Conservation (phyloP, 2,797 vertebrate species). For the Sphaeramia orbicularis region DNA sequence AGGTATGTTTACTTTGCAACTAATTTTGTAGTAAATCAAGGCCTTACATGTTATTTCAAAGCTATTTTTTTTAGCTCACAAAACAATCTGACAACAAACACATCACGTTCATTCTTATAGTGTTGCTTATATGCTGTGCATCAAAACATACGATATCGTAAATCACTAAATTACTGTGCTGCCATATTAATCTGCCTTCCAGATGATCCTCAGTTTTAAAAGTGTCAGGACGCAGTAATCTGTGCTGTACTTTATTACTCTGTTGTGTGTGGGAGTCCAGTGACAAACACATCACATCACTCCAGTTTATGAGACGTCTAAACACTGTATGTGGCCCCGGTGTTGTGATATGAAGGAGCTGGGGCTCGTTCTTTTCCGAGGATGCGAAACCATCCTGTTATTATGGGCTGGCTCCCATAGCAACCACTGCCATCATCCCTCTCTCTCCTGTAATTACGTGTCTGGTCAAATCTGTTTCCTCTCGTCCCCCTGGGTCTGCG, state of each 20-base stretch:
- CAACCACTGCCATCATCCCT: constrained; percentile 63
- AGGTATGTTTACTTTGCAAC: too few species aligned
- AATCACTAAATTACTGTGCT: background rate
- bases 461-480: constrained; percentile 76
- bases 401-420: constrained; percentile 67
- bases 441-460: constrained; percentile 71
- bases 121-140: too few species aligned
- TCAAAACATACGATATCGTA: background rate
- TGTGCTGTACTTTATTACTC: background rate
- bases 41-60: too few species aligned
- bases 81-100: too few species aligned
- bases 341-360: constrained; percentile 44
- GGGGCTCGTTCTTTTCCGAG: constrained; percentile 36
- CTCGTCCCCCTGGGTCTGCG: constrained; percentile 51
- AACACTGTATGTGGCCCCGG: constrained; percentile 28
- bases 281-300: background rate
- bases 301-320: background rate
- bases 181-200: background rate
- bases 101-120: too few species aligned
- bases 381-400: constrained; percentile 61
- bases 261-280: background rate
- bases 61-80: too few species aligned
- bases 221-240: background rate
- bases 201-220: background rate
- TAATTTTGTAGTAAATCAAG: too few species aligned